phyloP scores from a whole-genome alignment of 2,797 vertebrate genomes.

The Dallia pectoralis region DNA sequence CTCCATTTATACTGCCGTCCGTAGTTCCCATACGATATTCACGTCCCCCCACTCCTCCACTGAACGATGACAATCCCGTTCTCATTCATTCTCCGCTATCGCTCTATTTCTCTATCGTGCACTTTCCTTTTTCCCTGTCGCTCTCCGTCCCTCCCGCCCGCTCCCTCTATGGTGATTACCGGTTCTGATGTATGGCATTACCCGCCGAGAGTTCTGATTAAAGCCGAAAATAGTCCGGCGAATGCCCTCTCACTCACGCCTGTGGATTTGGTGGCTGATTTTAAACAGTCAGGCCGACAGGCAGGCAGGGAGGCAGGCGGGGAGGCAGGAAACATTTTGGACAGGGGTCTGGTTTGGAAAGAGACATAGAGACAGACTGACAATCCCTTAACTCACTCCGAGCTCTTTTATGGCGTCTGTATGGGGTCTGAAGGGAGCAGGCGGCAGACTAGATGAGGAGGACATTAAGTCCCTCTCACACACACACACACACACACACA shows the following conservation, averaged over 20 bases:
- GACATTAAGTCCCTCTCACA: not conserved
- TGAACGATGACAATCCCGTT: not conserved
- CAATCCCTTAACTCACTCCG: too few species aligned
- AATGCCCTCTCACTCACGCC: constrained; percentile 12
- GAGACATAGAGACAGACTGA: constrained; percentile 4
- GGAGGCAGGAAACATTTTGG: not conserved
- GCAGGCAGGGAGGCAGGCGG: not conserved
- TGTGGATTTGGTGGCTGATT: constrained; percentile 4
- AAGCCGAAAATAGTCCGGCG: constrained; percentile 11
- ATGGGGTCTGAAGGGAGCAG: too few species aligned
- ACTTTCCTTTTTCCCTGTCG: not conserved
- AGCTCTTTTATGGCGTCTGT: too few species aligned
- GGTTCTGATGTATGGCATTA: constrained; percentile 15
- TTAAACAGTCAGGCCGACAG: constrained; percentile 4
- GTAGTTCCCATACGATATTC: not conserved
- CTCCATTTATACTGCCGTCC: too few species aligned
- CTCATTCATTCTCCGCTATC: not conserved
- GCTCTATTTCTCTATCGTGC: too few species aligned
- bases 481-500: constrained; percentile 14
- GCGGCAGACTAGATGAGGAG: too few species aligned
- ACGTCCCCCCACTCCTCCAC: not conserved
- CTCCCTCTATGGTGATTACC: constrained; percentile 12
- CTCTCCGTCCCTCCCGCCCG: not conserved
- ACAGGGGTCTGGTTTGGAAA: not conserved
- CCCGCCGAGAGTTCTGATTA: constrained; percentile 9